Conservation (phyloP, 2,888 invertebrate species). For the Stenchaetothrips biformis region DNA sequence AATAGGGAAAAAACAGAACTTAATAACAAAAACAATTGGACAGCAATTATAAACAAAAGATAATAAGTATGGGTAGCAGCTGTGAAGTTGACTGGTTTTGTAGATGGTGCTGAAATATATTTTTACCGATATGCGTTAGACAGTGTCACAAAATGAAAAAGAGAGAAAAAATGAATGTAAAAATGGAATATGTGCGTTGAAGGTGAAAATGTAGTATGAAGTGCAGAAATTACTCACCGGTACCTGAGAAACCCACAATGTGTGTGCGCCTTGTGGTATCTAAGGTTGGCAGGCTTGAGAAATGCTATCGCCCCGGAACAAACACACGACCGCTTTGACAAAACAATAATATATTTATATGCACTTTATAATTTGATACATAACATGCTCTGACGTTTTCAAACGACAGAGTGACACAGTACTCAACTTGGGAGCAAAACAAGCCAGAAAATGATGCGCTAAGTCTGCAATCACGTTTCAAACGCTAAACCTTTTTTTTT, state of each 20-base stretch:
- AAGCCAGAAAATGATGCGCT: not conserved
- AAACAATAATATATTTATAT: slow-evolving; percentile 25
- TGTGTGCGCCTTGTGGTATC: not conserved
- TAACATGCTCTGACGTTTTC: slow-evolving; percentile 12
- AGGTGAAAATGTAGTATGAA: slow-evolving; percentile 3
- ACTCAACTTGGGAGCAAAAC: slow-evolving; percentile 13
- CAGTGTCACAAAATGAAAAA: not conserved
- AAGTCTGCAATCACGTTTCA: not conserved
- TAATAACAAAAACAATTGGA: not conserved
- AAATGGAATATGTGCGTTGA: not conserved
- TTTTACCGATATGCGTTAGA: not conserved
- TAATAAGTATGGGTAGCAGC: not conserved
- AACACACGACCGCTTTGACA: not conserved
- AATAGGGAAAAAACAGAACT: not conserved
- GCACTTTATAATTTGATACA: slow-evolving; percentile 22
- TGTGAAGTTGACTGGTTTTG: not conserved
- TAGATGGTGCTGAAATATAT: not conserved
- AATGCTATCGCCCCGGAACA: not conserved
- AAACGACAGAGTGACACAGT: not conserved
- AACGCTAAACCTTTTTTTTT: not conserved
- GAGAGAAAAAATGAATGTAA: not conserved
- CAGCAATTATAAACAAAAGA: not conserved
- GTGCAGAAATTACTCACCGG: slow-evolving; percentile 11
- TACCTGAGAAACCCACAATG: not conserved
- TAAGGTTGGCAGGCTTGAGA: not conserved